Conservation (phyloP, 2,888 invertebrate genomes). For the Brenthis ino region DNA sequence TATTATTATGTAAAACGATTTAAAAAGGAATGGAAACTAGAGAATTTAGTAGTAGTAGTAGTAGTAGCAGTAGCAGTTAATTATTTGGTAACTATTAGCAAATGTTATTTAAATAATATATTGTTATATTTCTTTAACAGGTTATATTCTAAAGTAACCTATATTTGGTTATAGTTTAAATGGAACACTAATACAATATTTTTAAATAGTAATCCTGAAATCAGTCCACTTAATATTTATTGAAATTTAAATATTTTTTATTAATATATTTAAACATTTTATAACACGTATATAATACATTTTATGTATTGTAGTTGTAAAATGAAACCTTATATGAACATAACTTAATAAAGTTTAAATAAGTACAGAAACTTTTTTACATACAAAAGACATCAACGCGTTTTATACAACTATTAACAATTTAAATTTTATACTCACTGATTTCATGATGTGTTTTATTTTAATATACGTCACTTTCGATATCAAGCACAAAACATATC, state of each 20-base stretch:
- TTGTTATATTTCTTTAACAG: no score
- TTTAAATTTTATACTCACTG: constrained; percentile 54
- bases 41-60: no score
- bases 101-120: no score
- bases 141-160: no score
- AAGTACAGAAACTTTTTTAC: not conserved
- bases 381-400: constrained; percentile 32
- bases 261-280: no score
- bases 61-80: not conserved
- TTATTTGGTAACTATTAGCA: not conserved
- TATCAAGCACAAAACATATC: constrained; percentile 34
- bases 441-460: constrained; percentile 54
- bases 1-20: not conserved
- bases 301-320: not conserved
- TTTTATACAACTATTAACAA: not conserved
- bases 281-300: no score
- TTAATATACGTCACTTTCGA: constrained; percentile 33
- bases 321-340: not conserved
- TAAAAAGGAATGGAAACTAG: not conserved
- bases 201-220: no score
- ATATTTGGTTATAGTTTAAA: no score
- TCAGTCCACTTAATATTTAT: no score
- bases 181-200: no score
- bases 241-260: no score
- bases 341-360: not conserved